Conservation (phyloP, 2,113 vertebrate genomes). For the Natator depressus region DNA sequence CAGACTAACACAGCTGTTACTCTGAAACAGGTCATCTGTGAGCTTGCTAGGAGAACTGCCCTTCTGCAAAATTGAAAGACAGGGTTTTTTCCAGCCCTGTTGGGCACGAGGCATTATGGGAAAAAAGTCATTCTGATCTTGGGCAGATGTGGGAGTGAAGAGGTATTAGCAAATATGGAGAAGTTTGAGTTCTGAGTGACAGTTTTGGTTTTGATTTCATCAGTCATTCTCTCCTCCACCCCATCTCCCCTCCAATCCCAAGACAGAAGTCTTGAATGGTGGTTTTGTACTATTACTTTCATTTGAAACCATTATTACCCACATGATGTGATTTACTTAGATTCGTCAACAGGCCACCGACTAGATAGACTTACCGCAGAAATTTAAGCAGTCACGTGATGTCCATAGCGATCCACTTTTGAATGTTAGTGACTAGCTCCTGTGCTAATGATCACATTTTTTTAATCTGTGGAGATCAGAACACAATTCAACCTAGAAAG, state of each 20-base stretch:
- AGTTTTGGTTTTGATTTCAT: not conserved
- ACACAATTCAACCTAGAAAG: not conserved
- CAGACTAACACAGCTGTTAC: no score
- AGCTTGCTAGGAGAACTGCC: not conserved
- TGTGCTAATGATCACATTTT: not conserved
- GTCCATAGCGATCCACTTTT: not conserved
- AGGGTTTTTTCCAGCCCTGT: not conserved
- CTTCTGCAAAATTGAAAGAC: not conserved
- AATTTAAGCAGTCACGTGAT: not conserved
- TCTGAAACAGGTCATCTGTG: no score
- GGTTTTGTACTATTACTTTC: no score
- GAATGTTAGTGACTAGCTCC: not conserved
- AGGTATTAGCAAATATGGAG: not conserved
- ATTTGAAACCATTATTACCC: not conserved
- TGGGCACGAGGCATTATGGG: not conserved
- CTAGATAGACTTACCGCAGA: not conserved
- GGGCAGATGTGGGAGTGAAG: not conserved
- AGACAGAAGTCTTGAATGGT: not conserved
- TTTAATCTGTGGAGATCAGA: not conserved
- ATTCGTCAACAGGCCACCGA: not conserved
- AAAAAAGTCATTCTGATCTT: not conserved
- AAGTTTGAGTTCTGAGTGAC: not conserved
- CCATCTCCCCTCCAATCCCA: not conserved
- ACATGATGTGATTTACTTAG: not conserved
- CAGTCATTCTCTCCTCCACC: not conserved